Base-by-base conservation (phyloP, 92 coral and sea anemone genomes). In the Phenganax stokvisi region DNA sequence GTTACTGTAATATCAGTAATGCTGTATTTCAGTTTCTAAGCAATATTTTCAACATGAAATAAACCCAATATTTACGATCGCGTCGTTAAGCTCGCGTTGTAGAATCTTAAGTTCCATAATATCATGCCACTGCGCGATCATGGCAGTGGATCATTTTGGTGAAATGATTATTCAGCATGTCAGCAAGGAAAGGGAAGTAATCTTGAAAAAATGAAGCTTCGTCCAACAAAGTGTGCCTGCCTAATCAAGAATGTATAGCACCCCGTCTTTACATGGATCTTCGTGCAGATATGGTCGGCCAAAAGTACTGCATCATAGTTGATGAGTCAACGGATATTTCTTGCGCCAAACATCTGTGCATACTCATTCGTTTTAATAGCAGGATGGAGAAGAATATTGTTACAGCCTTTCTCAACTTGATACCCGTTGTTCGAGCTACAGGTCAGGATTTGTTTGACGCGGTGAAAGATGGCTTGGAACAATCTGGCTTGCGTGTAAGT, bases 111-210 rank as follows among this genome's bases (percentile, higher is more conserved):
- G 25, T 20, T 20, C 25, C 25, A 20, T 20, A 20, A 54, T 72
- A 20, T 25, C 77, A 28, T 72, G 80, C 80, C 80, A 74, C 54
- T 31, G 67, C 13, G 13, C 80, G n/a, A 74, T 74, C 54, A 31
- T 17, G 60, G 62, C 80, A 10, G 54, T 74, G 10, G 80, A 74
- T 53, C 80, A 74, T 74, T 31, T 74, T 74, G 80, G 80, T 37
- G 80, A 74, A 51, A 74, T 74, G 29, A 51, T 74, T 10, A 62
- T 74, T 31, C 67, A 31, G 54, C 67, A 74, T 74, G 25, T 20
- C 25, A 20, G 25, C 25, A 20, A 20, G 80, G 60, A 51, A 74
- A 74, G 29, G 62, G 62, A 51, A 74, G 80, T 51, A 51, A 74
- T 10, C 29, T 74, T 57, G 80, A 31, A 20, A 77, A 59, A 28